These are phyloP conservation scores for Dendroctonus valens DNA, from an alignment of 1,140 invertebrate species.

Conservation along the genomic window DNA sequence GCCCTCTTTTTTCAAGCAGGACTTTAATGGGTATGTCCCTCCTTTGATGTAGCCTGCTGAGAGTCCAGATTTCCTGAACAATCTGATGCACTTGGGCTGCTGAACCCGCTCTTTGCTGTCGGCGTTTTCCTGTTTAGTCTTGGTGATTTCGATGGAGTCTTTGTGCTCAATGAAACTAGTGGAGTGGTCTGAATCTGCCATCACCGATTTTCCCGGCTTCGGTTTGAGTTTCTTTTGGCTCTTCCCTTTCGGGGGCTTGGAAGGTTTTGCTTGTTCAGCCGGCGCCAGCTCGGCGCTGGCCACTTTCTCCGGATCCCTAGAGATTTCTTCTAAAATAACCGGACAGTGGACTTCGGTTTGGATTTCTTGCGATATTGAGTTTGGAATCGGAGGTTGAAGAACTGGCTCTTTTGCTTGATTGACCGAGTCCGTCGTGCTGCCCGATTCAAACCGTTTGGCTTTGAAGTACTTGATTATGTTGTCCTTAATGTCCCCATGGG, in stretches of 20 bases:
- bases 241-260: background rate
- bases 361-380: slow-evolving; percentile 33
- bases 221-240: background rate
- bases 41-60: slow-evolving; percentile 38
- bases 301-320: slow-evolving; percentile 3
- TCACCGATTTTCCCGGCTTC: background rate
- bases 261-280: background rate
- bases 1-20: slow-evolving; percentile 39
- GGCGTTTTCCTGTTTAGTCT: slow-evolving; percentile 35
- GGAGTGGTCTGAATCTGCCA: background rate
- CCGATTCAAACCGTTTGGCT: slow-evolving; percentile 19
- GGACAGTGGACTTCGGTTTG: slow-evolving; percentile 32
- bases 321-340: slow-evolving; percentile 19
- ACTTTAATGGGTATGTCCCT: slow-evolving; percentile 42
- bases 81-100: slow-evolving; percentile 42
- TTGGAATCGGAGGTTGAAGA: background rate
- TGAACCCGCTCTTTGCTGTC: slow-evolving; percentile 35
- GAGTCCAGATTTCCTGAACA: slow-evolving; percentile 34
- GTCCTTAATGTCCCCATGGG: slow-evolving; percentile 13
- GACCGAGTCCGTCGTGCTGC: background rate
- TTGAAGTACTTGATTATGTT: slow-evolving; percentile 25
- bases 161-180: slow-evolving; percentile 11
- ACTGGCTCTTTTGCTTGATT: slow-evolving; percentile 3
- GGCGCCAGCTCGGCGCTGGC: background rate
- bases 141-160: slow-evolving; percentile 26